Conservation (phyloP, 2,113 vertebrate species). For the Bambusicola thoracicus region DNA sequence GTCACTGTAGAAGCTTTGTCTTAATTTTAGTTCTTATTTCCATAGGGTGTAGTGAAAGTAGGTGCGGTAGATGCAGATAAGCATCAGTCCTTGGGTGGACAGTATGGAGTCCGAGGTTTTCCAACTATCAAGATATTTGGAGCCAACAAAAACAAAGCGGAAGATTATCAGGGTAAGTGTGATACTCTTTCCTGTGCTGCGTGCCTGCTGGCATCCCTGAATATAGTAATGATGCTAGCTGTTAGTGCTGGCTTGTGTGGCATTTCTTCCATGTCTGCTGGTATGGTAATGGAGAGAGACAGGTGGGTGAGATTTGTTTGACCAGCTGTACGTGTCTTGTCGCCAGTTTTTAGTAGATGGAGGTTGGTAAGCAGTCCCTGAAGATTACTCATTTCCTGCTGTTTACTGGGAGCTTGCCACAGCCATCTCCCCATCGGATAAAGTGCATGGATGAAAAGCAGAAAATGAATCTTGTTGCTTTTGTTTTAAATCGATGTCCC, state of each 20-base stretch:
- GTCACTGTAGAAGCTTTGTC: background rate
- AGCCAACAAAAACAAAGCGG: conserved; percentile 93
- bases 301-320: background rate
- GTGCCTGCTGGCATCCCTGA: background rate
- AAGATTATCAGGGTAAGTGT: conserved; percentile 93
- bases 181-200: background rate
- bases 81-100: conserved; percentile 91
- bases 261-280: background rate
- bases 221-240: background rate
- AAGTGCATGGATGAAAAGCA: background rate
- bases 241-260: background rate
- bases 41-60: conserved; percentile 91
- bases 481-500: background rate
- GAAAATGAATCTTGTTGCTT: background rate
- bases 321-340: background rate
- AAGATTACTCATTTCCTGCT: background rate
- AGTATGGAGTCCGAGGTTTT: conserved; percentile 92
- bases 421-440: background rate
- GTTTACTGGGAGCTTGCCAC: background rate
- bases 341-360: background rate
- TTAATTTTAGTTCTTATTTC: background rate
- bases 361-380: background rate
- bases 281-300: background rate
- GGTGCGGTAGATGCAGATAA: conserved; percentile 96
- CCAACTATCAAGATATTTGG: conserved; percentile 98